Conservation (phyloP, 2,888 invertebrate genomes). For the Shargacucullia verbasci region DNA sequence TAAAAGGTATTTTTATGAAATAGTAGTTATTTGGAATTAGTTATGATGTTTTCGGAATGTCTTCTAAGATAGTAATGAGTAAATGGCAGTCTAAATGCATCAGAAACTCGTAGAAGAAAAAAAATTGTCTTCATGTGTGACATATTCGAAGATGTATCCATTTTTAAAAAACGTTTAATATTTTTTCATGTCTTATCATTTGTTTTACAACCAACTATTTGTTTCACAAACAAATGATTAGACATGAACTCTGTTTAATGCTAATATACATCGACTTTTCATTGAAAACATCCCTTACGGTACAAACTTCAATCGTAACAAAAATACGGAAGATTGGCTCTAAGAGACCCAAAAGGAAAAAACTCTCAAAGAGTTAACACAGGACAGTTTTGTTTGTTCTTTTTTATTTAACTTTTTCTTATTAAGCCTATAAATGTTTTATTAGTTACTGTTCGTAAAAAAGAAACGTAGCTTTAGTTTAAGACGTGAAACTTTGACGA, state of each 20-base stretch:
- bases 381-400: constrained; percentile 58
- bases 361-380: constrained; percentile 61
- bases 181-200: too few species aligned
- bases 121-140: too few species aligned
- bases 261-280: too few species aligned
- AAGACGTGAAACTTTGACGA: constrained; percentile 61
- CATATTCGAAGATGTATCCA: too few species aligned
- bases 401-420: constrained; percentile 64
- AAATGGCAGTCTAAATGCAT: neutral
- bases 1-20: constrained; percentile 9
- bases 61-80: neutral
- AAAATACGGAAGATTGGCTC: neutral
- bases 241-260: too few species aligned
- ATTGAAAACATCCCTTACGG: too few species aligned
- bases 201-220: too few species aligned
- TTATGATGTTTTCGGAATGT: constrained; percentile 5
- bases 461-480: constrained; percentile 60
- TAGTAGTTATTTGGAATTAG: constrained; percentile 5
- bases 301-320: too few species aligned
- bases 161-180: too few species aligned
- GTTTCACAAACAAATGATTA: too few species aligned
- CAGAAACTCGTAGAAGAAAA: too few species aligned
- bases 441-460: constrained; percentile 68
- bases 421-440: constrained; percentile 71
- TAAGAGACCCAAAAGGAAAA: constrained; percentile 51